These are phyloP conservation scores for Epicampocera succincta DNA, from an alignment of 2,888 invertebrate species.

Conservation along the genomic window DNA sequence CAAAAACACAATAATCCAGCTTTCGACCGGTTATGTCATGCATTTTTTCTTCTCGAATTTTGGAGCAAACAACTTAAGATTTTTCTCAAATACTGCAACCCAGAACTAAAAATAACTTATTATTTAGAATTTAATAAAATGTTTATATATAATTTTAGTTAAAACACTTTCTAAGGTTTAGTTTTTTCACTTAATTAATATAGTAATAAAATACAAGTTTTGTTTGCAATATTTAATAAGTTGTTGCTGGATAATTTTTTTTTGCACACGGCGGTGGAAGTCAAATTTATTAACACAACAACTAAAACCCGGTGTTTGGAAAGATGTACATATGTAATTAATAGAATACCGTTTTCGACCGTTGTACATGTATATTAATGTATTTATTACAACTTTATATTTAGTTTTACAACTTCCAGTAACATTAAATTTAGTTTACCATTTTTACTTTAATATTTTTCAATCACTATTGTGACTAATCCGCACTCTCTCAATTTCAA, in stretches of 20 bases:
- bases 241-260: neutral
- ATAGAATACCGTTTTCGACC: no score
- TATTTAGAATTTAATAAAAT: neutral
- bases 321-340: neutral
- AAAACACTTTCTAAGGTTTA: neutral
- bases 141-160: neutral
- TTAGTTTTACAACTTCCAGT: neutral
- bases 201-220: neutral
- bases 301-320: neutral
- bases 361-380: neutral
- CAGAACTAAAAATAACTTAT: neutral
- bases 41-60: conserved; percentile 38
- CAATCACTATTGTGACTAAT: conserved; percentile 13
- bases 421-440: conserved; percentile 4
- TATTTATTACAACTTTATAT: conserved; percentile 6
- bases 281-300: conserved; percentile 1
- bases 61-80: conserved; percentile 11
- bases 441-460: conserved; percentile 5
- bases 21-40: conserved; percentile 67
- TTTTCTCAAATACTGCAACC: neutral
- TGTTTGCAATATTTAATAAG: conserved; percentile 1
- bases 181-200: conserved; percentile 3
- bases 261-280: conserved; percentile 7
- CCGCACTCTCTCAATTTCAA: conserved; percentile 41
- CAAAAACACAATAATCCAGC: conserved; percentile 34